These are phyloP conservation scores for Zonitis immaculata DNA, from an alignment of 2,888 invertebrate species.

Conservation along the genomic window DNA sequence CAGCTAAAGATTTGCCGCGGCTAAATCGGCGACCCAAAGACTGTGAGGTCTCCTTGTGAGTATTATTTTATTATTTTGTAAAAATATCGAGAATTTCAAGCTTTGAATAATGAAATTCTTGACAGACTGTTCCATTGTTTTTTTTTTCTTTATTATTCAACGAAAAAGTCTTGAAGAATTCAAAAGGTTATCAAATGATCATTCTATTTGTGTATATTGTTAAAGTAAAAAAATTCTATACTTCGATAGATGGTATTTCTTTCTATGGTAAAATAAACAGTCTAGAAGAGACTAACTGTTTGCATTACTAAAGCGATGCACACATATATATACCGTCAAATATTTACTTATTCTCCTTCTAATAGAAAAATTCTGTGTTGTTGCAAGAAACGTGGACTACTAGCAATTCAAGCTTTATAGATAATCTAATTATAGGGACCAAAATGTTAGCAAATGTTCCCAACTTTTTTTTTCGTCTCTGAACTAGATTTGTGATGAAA, in stretches of 20 bases:
- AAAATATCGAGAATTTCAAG: no score
- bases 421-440: conserved; percentile 20
- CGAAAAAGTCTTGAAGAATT: no score
- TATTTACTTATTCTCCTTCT: conserved; percentile 48
- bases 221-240: background rate
- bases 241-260: conserved; percentile 28
- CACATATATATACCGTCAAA: conserved; percentile 34
- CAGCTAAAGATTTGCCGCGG: no score
- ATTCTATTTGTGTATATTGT: conserved; percentile 2
- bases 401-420: conserved; percentile 17
- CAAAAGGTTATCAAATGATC: background rate
- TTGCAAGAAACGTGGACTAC: conserved; percentile 39
- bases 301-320: conserved; percentile 42
- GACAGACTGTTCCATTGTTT: background rate
- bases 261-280: conserved; percentile 33
- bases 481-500: conserved; percentile 1
- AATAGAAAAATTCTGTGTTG: conserved; percentile 46
- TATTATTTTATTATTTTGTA: no score
- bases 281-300: conserved; percentile 39
- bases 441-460: conserved; percentile 4
- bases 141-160: no score
- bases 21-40: no score
- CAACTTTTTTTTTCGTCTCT: conserved; percentile 8
- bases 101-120: background rate
- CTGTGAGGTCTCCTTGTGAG: no score